A percentile compares a stretch with the other conserved stretches of the same genome.
phyloP scores from a whole-genome alignment of 2,113 vertebrate species.

The Microcebus ravelobensis region DNA sequence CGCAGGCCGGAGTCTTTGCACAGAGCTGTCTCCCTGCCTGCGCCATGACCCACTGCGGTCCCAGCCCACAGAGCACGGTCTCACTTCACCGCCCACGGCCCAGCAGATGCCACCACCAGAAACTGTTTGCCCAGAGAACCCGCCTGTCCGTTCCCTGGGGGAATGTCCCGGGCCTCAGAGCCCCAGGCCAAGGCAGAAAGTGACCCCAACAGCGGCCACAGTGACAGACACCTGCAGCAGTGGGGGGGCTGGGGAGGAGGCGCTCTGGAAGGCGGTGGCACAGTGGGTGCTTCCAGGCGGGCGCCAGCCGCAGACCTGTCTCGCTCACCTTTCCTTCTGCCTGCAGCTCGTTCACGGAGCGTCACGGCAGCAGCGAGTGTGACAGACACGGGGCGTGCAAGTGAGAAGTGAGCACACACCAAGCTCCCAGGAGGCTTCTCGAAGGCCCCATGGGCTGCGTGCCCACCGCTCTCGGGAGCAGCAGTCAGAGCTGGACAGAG shows the following conservation, averaged over 20 bases:
- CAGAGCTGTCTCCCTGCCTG: fast-evolving
- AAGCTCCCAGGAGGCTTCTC: fast-evolving
- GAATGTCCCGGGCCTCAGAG: background rate
- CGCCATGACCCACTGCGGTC: no score
- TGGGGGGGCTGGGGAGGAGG: background rate
- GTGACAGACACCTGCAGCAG: fast-evolving
- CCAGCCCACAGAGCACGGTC: background rate
- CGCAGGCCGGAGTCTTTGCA: fast-evolving
- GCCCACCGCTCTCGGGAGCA: background rate
- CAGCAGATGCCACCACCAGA: fast-evolving
- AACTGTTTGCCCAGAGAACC: background rate
- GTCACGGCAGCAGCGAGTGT: fast-evolving
- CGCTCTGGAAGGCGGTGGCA: fast-evolving
- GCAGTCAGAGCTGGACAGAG: background rate
- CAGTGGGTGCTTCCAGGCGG: background rate
- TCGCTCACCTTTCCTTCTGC: fast-evolving
- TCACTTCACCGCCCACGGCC: background rate
- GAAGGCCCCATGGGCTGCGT: no score
- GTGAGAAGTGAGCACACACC: background rate
- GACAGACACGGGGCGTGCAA: fast-evolving
- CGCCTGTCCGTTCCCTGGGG: fast-evolving
- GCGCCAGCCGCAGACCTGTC: background rate
- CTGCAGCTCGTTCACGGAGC: fast-evolving
- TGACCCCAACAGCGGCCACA: fast-evolving
- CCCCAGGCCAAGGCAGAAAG: background rate